These are phyloP conservation scores for Micromesistius poutassou DNA, from an alignment of 2,797 vertebrate genomes.

Conservation along the genomic window DNA sequence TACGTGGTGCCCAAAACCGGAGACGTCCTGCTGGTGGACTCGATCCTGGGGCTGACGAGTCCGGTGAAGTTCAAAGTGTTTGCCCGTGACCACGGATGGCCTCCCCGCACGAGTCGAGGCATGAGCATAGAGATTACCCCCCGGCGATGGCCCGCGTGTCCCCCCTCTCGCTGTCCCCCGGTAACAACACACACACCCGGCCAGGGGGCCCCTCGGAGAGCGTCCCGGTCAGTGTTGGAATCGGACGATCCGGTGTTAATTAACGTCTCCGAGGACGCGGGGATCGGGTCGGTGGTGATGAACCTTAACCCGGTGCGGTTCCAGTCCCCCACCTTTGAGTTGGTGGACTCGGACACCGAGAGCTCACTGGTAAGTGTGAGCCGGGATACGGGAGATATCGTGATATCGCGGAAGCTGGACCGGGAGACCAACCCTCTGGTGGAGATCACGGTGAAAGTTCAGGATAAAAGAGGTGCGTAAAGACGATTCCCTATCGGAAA, in stretches of 20 bases:
- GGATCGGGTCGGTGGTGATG: conserved; percentile 76
- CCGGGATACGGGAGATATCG: conserved; percentile 78
- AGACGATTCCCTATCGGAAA: neutral
- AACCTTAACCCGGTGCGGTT: conserved; percentile 74
- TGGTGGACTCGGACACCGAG: conserved; percentile 60
- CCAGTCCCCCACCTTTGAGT: conserved; percentile 71
- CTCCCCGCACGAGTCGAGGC: conserved; percentile 74
- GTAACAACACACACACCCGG: neutral
- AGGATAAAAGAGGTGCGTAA: conserved; percentile 75
- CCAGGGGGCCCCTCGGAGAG: conserved; percentile 37
- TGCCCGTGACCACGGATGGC: conserved; percentile 81
- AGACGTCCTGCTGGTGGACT: conserved; percentile 82
- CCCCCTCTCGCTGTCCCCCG: conserved; percentile 15
- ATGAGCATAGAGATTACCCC: conserved; percentile 76
- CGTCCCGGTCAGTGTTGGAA: conserved; percentile 61
- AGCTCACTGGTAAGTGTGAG: conserved; percentile 76
- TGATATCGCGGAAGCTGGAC: conserved; percentile 77
- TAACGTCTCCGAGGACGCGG: conserved; percentile 80
- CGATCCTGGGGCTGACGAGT: conserved; percentile 75
- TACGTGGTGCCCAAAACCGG: conserved; percentile 87
- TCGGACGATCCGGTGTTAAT: conserved; percentile 67
- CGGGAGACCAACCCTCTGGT: conserved; percentile 76
- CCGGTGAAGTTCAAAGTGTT: conserved; percentile 78
- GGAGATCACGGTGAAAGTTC: conserved; percentile 76
- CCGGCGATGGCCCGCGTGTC: conserved; percentile 55